Evolutionary conservation across 2,113 vertebrate species (phyloP).

Genomic region (Erythrocebus patas): DNA sequence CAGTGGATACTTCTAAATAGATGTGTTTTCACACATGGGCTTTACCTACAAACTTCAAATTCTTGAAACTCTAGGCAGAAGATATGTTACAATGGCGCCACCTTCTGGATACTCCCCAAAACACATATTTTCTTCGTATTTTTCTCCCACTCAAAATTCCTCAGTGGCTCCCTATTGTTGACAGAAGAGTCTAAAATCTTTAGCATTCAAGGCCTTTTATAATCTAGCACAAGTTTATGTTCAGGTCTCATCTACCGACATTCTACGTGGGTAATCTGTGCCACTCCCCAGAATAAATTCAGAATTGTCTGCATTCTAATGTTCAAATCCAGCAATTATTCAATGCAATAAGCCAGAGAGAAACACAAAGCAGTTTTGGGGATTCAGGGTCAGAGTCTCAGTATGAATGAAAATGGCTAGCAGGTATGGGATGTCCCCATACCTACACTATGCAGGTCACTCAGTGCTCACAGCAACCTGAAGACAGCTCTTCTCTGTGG

Average conservation of each 20-base stretch:
- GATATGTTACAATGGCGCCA: conserved; percentile 55
- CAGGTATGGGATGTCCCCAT: not conserved
- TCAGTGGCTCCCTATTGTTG: not conserved
- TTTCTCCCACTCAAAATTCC: not conserved
- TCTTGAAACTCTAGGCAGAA: not conserved
- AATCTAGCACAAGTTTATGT: not conserved
- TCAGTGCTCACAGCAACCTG: too few species aligned
- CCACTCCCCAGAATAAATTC: not conserved
- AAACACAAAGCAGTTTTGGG: not conserved
- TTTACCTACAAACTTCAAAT: not conserved
- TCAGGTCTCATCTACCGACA: not conserved
- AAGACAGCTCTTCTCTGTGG: not conserved
- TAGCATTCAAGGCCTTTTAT: not conserved
- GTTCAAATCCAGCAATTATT: not conserved
- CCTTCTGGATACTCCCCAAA: conserved; percentile 49
- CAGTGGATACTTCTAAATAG: not conserved
- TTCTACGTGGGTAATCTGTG: too few species aligned
- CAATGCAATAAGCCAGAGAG: not conserved
- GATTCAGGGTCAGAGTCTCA: not conserved
- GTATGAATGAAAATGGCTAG: not conserved
- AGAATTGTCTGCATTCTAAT: not conserved
- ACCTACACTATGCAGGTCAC: too few species aligned
- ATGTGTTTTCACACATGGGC: not conserved
- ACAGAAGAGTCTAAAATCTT: not conserved
- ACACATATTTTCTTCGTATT: not conserved